Conservation (phyloP, 1,140 invertebrate species). For the Aradophagus sp. region DNA sequence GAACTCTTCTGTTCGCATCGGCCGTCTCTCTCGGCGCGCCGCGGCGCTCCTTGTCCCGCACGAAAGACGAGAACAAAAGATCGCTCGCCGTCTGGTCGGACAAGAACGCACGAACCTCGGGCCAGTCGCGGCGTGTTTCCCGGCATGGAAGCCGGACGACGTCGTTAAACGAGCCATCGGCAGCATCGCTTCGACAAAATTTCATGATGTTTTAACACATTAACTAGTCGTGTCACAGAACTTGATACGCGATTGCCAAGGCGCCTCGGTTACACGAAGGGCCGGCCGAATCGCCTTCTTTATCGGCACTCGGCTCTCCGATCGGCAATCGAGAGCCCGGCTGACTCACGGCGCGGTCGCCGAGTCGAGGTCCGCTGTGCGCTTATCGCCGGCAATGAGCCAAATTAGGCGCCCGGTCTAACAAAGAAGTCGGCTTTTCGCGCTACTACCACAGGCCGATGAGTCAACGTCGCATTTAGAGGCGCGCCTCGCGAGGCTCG, state of each 20-base stretch:
- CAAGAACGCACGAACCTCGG: constrained; percentile 27
- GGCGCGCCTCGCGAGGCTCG: no score
- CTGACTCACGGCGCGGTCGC: no score
- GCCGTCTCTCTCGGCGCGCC: constrained; percentile 45
- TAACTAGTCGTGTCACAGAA: constrained; percentile 17
- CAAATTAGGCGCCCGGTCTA: no score
- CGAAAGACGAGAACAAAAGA: constrained; percentile 14
- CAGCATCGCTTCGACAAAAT: constrained; percentile 46
- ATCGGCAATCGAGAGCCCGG: no score
- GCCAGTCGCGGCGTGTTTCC: constrained; percentile 45
- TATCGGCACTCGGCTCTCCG: no score
- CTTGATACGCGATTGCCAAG: no score
- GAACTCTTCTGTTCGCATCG: constrained; percentile 39
- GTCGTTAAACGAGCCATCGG: constrained; percentile 48
- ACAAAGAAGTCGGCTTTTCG: neutral
- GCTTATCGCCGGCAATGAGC: no score
- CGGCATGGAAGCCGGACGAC: constrained; percentile 51
- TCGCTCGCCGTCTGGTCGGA: constrained; percentile 12
- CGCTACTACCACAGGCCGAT: neutral
- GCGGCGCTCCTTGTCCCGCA: constrained; percentile 28
- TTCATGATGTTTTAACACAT: constrained; percentile 45
- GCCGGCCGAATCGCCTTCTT: no score
- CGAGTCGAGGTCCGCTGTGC: no score
- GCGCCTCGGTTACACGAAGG: no score
- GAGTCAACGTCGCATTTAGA: no score